These are phyloP conservation scores for Cyclura pinguis DNA, from an alignment of 2,797 vertebrate genomes.

Conservation along the genomic window DNA sequence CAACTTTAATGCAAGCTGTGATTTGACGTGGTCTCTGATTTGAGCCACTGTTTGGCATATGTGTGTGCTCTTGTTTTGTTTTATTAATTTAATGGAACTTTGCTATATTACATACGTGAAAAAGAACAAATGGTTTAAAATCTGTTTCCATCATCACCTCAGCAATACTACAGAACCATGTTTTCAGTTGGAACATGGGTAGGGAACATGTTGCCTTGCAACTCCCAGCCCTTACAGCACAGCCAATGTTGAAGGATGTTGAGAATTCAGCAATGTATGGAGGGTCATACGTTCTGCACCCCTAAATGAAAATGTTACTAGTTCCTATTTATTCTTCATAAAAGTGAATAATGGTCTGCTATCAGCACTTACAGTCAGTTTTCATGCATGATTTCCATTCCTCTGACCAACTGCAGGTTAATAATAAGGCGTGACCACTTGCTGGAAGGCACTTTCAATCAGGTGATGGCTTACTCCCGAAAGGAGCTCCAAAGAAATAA, in stretches of 20 bases:
- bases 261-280: background rate
- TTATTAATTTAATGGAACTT: background rate
- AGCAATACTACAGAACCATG: background rate
- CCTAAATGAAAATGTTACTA: constrained; percentile 1
- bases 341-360: background rate
- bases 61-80: background rate
- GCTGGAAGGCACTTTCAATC: constrained; percentile 97
- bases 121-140: background rate
- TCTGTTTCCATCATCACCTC: background rate
- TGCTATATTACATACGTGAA: background rate
- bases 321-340: background rate
- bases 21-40: background rate
- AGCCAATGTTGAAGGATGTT: background rate
- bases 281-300: background rate
- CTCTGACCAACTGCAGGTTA: constrained; percentile 80
- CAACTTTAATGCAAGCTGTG: background rate
- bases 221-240: too few species aligned
- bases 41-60: background rate
- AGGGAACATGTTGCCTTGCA: background rate
- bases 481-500: constrained; percentile 98
- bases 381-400: constrained; percentile 9
- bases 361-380: background rate
- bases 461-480: constrained; percentile 96
- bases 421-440: constrained; percentile 94
- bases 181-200: background rate